Base-by-base conservation (phyloP, 2,113 vertebrate genomes). In the Corapipo altera region DNA sequence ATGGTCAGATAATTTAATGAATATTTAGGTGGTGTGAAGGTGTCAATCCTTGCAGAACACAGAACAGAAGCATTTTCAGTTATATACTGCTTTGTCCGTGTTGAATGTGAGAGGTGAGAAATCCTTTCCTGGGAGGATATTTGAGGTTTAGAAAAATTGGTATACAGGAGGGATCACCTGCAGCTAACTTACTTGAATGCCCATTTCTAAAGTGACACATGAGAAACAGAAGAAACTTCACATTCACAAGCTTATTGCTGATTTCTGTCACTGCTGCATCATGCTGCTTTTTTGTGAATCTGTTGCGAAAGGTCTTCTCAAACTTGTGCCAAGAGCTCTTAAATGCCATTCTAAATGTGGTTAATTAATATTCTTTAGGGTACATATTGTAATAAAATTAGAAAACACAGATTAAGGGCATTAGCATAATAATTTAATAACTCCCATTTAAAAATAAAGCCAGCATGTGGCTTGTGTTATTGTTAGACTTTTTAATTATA, bases 361-460 rank as follows among this genome's bases (percentile, higher is more conserved):
- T 41, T n/a, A n/a, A 26, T 28, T 92, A n/a, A 64, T 82, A n/a
- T 62, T 82, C 66, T 96, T 91, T 54, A 64, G 74, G 80, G 39
- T 59, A 26, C 18, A 10, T 85, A 14, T 5, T 35, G 21, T 77
- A 66, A 57, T 88, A 80, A 75, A 73, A 77, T 15, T 55, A 27
- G 52, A 65, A 90, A 89, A 32, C 41, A 15, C 13, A 70, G 51
- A 94, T 94, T 80, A 91, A 57, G 54, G 70, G 16, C 43, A 76
- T 92, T 81, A 94, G 48, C 67, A 15, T 13, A 81, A 73, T 93
- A 82, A 81, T 94, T 89, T 73, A 55, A 71, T 94, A 85, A 58
- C 61, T 88, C 64, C 87, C 37, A 86, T 94, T 94, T 91, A 73
- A 89, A 89, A 97, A 92, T 74, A 85, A 95, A 95, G 86, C 37